A percentile compares a stretch with the other conserved stretches of the same genome.
Conservation (phyloP, 2,113 vertebrate genomes). For the Gnathonemus echidnorhynchus region DNA sequence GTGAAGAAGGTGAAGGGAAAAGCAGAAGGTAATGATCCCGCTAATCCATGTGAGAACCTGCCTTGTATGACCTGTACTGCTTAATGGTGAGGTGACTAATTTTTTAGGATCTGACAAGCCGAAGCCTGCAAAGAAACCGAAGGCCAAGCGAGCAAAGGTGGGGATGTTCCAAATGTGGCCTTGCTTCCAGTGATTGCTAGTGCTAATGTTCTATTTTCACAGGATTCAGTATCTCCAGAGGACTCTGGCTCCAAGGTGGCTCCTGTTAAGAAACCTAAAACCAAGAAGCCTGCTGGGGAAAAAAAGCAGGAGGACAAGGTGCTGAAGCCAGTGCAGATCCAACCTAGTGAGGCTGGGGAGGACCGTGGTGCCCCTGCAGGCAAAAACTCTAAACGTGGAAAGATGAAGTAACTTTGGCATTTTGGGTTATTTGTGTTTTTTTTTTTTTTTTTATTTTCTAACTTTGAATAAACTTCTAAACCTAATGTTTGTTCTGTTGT, state of each 20-base stretch:
- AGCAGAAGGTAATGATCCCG: background rate
- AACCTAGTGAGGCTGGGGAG: background rate
- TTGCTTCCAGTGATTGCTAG: background rate
- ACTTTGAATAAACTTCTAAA: background rate
- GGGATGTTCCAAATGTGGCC: background rate
- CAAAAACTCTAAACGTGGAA: background rate
- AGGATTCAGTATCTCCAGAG: slow-evolving; percentile 30
- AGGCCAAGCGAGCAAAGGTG: slow-evolving; percentile 23
- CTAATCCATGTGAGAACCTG: background rate
- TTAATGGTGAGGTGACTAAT: background rate
- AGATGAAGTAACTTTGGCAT: background rate
- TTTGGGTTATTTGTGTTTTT: background rate
- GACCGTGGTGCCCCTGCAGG: background rate
- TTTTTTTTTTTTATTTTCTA: background rate
- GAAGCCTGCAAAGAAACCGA: slow-evolving; percentile 33
- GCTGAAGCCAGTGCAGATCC: background rate
- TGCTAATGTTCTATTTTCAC: background rate
- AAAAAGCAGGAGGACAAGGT: slow-evolving; percentile 18
- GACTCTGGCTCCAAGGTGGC: slow-evolving; percentile 33
- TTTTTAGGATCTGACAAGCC: slow-evolving; percentile 10
- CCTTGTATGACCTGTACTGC: background rate
- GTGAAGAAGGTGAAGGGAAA: slow-evolving; percentile 18
- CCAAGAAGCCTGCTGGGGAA: slow-evolving; percentile 32
- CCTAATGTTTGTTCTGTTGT: background rate
- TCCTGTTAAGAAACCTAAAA: slow-evolving; percentile 54